Base-by-base conservation (phyloP, 2,888 invertebrate species). In the Polydrusus tereticollis region DNA sequence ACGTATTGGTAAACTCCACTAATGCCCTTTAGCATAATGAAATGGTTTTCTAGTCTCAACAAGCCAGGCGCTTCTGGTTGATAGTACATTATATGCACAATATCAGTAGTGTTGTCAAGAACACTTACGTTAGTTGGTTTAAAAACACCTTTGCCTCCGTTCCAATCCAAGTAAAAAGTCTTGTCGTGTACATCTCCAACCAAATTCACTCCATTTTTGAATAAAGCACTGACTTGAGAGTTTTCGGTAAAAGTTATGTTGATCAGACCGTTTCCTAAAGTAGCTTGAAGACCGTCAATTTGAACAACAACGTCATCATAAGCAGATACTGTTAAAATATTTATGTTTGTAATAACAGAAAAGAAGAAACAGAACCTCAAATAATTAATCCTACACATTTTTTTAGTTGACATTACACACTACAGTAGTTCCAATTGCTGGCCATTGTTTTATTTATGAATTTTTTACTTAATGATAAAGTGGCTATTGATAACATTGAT, bases 161-260 rank as follows among this genome's bases (percentile, higher is more conserved):
- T 52, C 68, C 60, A 68, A 26, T 68, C 68, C 16, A 68, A 60
- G 26, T 68, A 68, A 38, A 59, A 68, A 6, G 68, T 68, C 20
- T 52, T 68, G 0, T 20, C 3, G 14, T 20, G 33, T 18, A 68
- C 60, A 8, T 45, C 41, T 12, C 29, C 60, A 10, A 68, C 52
- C 18, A 68, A 41, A 23, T 68, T 52, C n/a, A 26, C 36, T 16
- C 41, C 60, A 55, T 68, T 43, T 68, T 68, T 68, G 6, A 23
- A 23, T 18, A 68, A 20, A 7, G 68, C 47, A 26, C 50, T 36
- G 14, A 41, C 60, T 18, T 47, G 41, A 1, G 60, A 33, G 16
- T 68, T 68, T 23, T 18, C 29, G 7, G n/a, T 36, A 41, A 68
- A 68, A 0, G 60, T 68, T 18, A 68, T 52, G 20, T 60, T 62